phyloP scores from a whole-genome alignment of 2,888 invertebrate species.

The Meteorus cinctellus region DNA sequence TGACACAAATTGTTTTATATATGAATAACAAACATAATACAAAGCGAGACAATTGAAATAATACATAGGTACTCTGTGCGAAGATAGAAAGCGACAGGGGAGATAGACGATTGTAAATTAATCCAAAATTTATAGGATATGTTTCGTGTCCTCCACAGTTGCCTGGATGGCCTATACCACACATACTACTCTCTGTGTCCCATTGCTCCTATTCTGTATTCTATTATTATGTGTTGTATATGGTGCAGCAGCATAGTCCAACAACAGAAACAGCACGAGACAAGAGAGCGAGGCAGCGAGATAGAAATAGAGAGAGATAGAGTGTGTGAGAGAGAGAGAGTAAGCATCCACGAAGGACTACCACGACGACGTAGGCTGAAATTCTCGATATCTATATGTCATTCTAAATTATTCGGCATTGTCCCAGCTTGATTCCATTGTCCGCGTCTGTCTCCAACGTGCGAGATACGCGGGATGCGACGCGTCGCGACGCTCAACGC shows the following conservation, averaged over 20 bases:
- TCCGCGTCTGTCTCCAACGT: constrained; percentile 71
- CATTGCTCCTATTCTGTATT: constrained; percentile 69
- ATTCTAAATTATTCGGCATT: constrained; percentile 73
- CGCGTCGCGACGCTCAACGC: constrained; percentile 36
- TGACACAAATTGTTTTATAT: too few species aligned
- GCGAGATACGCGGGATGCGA: constrained; percentile 58
- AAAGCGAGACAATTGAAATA: constrained; percentile 1
- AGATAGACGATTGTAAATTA: constrained; percentile 9
- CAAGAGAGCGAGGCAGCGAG: constrained; percentile 23
- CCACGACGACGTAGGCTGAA: constrained; percentile 49
- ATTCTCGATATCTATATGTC: constrained; percentile 70
- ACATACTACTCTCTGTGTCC: constrained; percentile 58
- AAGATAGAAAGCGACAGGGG: not conserved
- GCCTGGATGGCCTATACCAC: constrained; percentile 60
- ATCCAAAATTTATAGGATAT: constrained; percentile 69
- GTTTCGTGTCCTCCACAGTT: constrained; percentile 71
- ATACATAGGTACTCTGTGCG: not conserved
- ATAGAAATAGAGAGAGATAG: not conserved
- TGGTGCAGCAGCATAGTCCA: constrained; percentile 14
- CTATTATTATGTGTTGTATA: constrained; percentile 63
- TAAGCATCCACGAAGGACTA: constrained; percentile 27
- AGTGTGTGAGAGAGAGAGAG: not conserved
- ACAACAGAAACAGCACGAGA: constrained; percentile 30
- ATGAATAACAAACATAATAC: too few species aligned
- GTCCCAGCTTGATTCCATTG: constrained; percentile 72